A percentile compares a stretch with the other conserved stretches of the same genome.
Conservation (phyloP, 2,888 invertebrate genomes). For the Lumbricus terrestris region DNA sequence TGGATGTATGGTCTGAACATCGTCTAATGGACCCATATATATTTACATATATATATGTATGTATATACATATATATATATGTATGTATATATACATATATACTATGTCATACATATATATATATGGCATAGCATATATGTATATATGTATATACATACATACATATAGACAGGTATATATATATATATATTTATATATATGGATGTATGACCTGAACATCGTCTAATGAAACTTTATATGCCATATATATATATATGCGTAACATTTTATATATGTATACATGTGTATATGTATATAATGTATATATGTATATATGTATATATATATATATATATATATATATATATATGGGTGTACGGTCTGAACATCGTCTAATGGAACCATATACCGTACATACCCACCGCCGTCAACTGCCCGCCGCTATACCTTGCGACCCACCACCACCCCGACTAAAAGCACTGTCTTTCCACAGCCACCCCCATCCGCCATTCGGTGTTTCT, state of each 20-base stretch:
- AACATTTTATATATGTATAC: too few species aligned
- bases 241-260: too few species aligned
- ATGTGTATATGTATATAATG: slow-evolving; percentile 13
- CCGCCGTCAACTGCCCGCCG: too few species aligned
- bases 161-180: slow-evolving; percentile 14
- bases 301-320: slow-evolving; percentile 19
- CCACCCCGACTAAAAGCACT: neutral
- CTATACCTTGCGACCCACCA: neutral
- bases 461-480: neutral
- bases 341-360: too few species aligned
- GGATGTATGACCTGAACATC: too few species aligned
- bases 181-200: too few species aligned
- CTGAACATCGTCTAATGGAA: slow-evolving; percentile 4
- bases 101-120: neutral
- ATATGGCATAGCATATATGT: slow-evolving; percentile 8
- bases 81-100: too few species aligned
- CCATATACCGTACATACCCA: neutral
- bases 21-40: too few species aligned
- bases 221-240: neutral
- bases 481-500: neutral
- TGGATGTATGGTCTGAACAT: too few species aligned
- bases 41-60: too few species aligned
- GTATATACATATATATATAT: too few species aligned
- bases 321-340: slow-evolving; percentile 17
- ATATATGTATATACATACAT: slow-evolving; percentile 17